Base-by-base conservation (phyloP, 2,888 invertebrate species). In the Caenorhabditis sulstoni region DNA sequence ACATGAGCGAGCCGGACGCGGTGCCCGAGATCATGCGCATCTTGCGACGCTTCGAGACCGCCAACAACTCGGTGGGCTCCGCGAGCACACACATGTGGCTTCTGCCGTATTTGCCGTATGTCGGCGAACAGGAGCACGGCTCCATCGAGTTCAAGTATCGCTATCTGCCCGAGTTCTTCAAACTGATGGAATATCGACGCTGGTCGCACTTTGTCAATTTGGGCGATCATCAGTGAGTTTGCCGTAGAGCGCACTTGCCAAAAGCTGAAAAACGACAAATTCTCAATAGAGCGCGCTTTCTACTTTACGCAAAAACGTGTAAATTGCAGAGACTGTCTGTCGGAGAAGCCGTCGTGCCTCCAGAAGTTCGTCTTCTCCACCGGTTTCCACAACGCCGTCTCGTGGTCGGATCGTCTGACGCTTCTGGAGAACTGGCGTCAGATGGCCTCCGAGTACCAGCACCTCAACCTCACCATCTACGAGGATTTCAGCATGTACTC, bases 401-500 rank as follows among this genome's bases (percentile, higher is more conserved):
- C 86, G 4, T 89, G 89, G 89, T 80, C 81, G 1, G 82, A 82
- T 14, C 65, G 84, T 14, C 70, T 83, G 14, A 61, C 58, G 2
- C 66, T 83, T 59, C 67, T 83, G 12, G 81, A 81, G 53, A 78
- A 81, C 18, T 90, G 90, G 90, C 79, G 90, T 37, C 49, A 79
- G 12, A 87, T 90, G 29, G 86, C 88, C 5, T 59, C 71, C 7
- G 86, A 88, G 23, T 89, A 90, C 65, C 67, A 77, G 11, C 85
- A 88, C 49, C 74, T 90, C 58, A 90, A 90, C 71, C 82, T 88
- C 9, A 90, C 89, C n/a, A 83, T 90, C 14, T 90, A 90, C 65
- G 90, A 90, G 65, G 90, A 90, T 67, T 89, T 89, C 81, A 81
- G 81, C 74, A 87, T 88, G 87, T 90, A 89, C 66, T 86, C 88